Evolutionary conservation across 1,140 invertebrate genomes (phyloP).

Genomic region (Pogonognathellus flavescens): DNA sequence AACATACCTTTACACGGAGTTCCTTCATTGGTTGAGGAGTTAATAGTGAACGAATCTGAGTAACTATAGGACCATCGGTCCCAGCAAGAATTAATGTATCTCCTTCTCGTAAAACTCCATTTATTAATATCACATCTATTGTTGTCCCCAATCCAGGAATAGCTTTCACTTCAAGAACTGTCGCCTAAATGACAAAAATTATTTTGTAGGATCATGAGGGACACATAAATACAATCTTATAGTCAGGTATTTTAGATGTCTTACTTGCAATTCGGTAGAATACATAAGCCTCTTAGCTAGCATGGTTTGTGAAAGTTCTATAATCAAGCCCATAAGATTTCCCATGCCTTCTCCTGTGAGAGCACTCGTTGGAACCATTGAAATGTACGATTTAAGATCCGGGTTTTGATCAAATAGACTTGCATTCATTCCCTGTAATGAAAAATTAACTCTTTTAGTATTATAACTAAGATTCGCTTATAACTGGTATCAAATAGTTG

Average conservation of each 20-base stretch:
- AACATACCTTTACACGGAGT: slow-evolving; percentile 94
- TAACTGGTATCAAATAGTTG: neutral
- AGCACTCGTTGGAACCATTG: slow-evolving; percentile 97
- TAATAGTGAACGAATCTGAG: slow-evolving; percentile 95
- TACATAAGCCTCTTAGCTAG: slow-evolving; percentile 92
- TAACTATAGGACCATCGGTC: slow-evolving; percentile 97
- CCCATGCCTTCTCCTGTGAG: slow-evolving; percentile 98
- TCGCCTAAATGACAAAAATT: slow-evolving; percentile 74
- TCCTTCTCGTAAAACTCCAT: slow-evolving; percentile 91
- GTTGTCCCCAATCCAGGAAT: slow-evolving; percentile 97
- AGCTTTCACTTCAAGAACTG: slow-evolving; percentile 99
- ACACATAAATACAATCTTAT: neutral
- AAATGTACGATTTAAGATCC: slow-evolving; percentile 92
- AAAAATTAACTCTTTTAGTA: too few species aligned
- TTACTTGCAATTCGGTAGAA: slow-evolving; percentile 88
- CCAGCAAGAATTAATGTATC: slow-evolving; percentile 96
- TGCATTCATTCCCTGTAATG: slow-evolving; percentile 90
- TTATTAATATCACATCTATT: slow-evolving; percentile 98
- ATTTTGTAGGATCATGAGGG: neutral
- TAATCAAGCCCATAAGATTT: slow-evolving; percentile 93
- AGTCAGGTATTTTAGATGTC: neutral
- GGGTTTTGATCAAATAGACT: slow-evolving; percentile 96
- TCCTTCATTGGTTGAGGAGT: slow-evolving; percentile 99
- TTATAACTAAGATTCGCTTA: too few species aligned
- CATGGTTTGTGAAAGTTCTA: slow-evolving; percentile 91